A percentile compares a stretch with the other conserved stretches of the same genome.
Evolutionary conservation across 1,140 invertebrate genomes (phyloP).

Genomic region (Heliconius congener): DNA sequence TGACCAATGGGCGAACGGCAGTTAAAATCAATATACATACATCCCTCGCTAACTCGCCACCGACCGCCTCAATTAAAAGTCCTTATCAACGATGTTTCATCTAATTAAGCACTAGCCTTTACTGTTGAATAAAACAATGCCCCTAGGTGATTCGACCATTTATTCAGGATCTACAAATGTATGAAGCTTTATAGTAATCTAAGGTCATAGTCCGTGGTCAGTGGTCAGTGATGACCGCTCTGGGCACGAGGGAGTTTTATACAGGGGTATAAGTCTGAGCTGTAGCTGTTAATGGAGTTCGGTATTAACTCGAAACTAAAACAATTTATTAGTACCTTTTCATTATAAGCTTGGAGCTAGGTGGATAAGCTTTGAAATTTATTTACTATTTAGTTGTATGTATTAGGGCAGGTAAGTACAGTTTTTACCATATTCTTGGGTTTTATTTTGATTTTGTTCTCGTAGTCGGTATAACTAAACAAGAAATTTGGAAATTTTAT

Average conservation of each 20-base stretch:
- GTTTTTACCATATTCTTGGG: not conserved
- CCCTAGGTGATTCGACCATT: conserved; percentile 46
- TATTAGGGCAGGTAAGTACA: not conserved
- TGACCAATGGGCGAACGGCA: conserved; percentile 36
- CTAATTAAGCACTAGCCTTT: conserved; percentile 67
- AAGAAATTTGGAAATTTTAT: no score
- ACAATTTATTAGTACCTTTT: conserved; percentile 63
- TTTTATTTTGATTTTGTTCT: not conserved
- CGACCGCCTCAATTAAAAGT: conserved; percentile 57
- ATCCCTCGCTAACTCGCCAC: conserved; percentile 59
- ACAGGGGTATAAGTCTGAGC: conserved; percentile 55
- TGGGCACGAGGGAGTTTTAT: conserved; percentile 65
- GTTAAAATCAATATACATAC: conserved; percentile 52
- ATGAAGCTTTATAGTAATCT: not conserved
- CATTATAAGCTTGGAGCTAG: conserved; percentile 18
- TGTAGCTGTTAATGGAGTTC: conserved; percentile 69
- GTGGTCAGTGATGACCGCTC: conserved; percentile 41
- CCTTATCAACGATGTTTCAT: conserved; percentile 74
- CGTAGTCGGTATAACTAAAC: no score
- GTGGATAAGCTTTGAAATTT: not conserved
- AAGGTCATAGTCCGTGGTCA: conserved; percentile 16
- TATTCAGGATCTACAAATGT: conserved; percentile 19
- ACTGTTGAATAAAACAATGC: conserved; percentile 73
- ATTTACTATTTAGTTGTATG: not conserved
- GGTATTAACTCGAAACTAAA: conserved; percentile 54